A percentile compares a stretch with the other conserved stretches of the same genome.
Conservation (phyloP, 2,113 vertebrate genomes). For the Ailuropoda melanoleuca region DNA sequence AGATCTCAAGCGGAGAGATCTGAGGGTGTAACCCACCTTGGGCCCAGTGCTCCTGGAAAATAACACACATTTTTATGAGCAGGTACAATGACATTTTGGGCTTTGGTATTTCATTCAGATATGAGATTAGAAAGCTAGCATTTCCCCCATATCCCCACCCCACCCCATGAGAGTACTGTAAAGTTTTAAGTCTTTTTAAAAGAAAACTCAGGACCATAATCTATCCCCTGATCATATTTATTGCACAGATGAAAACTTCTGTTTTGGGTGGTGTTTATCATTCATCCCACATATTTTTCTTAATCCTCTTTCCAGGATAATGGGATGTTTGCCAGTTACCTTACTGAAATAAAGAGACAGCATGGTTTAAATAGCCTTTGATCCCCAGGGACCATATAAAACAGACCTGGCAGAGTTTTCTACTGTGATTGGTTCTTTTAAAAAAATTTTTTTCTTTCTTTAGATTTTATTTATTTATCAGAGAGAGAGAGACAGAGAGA, state of each 20-base stretch:
- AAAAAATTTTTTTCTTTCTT: too few species aligned
- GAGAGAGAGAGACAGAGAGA: too few species aligned
- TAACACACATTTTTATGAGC: background rate
- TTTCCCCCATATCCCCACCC: accelerated
- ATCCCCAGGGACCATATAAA: background rate
- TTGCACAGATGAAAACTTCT: background rate
- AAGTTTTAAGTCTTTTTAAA: conserved; percentile 6
- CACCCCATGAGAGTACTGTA: background rate
- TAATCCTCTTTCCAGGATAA: background rate
- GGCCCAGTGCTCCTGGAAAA: background rate
- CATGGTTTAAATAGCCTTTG: background rate
- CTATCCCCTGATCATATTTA: background rate
- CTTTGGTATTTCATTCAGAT: background rate
- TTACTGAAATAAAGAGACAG: background rate
- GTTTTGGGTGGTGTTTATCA: background rate
- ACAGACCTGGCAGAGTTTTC: background rate
- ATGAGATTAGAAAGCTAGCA: background rate
- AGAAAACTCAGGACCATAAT: background rate
- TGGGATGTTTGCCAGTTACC: background rate
- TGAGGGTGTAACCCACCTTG: accelerated
- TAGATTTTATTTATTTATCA: too few species aligned
- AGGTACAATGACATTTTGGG: background rate
- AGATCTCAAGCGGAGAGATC: background rate
- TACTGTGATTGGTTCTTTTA: background rate
- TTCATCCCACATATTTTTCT: background rate